phyloP scores from a whole-genome alignment of 1,140 invertebrate species.

The Drosophila malerkotliana region DNA sequence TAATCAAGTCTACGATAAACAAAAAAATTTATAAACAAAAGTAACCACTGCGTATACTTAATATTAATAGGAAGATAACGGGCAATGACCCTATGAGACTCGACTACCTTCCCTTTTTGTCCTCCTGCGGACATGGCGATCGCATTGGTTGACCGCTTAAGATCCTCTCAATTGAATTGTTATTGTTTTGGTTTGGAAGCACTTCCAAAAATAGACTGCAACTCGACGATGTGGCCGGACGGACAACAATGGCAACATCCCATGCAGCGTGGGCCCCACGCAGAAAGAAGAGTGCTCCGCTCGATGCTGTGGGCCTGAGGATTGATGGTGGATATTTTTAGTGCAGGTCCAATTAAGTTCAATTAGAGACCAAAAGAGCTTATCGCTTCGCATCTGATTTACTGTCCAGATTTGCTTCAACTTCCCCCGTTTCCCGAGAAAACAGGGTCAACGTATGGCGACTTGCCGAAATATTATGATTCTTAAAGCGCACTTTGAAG shows the following conservation, averaged over 20 bases:
- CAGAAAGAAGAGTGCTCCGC: slow-evolving; percentile 34
- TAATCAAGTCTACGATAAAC: background rate
- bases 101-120: background rate
- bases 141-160: background rate
- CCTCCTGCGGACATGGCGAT: slow-evolving; percentile 3
- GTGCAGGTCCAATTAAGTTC: slow-evolving; percentile 72
- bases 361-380: slow-evolving; percentile 63
- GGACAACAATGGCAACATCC: slow-evolving; percentile 13
- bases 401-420: slow-evolving; percentile 1
- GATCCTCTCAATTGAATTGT: slow-evolving; percentile 26
- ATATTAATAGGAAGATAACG: background rate
- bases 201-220: slow-evolving; percentile 45
- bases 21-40: slow-evolving; percentile 1
- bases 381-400: slow-evolving; percentile 27
- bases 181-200: slow-evolving; percentile 33
- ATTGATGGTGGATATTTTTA: slow-evolving; percentile 75
- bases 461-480: background rate
- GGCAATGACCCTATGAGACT: background rate
- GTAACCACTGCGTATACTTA: background rate
- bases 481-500: background rate
- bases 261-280: slow-evolving; percentile 26
- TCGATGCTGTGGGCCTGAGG: slow-evolving; percentile 14
- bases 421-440: slow-evolving; percentile 17
- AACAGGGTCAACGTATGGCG: slow-evolving; percentile 30
- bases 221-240: slow-evolving; percentile 27